Evolutionary conservation across 2,888 invertebrate genomes (phyloP), one percentile per base, ranked within the genome.

Genomic region (Nemotelus nigrinus): DNA sequence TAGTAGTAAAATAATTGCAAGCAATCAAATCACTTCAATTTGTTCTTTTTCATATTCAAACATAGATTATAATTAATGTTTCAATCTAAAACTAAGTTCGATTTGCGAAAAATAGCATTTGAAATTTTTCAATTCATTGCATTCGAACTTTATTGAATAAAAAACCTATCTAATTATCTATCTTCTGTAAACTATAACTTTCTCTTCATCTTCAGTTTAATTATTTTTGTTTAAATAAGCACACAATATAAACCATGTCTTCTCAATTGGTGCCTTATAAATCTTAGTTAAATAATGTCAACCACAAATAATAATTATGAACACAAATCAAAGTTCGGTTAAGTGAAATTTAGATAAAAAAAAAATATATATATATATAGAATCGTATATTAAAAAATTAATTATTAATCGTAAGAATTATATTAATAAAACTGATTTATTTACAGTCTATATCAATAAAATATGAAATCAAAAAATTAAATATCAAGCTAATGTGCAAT

Each of bases 401-500:
- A 25, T 25, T 25, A 25, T 25, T 25, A 25, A 25, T 25, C 25
- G 0, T 25, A 25, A 25, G 25, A 25, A 25, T 25, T 25, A 25
- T 25, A 25, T 25, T 25, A 25, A 25, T 25, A 50, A 63, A 41
- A 63, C 43, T 41, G 4, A 63, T 6, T 41, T 39, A 63, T 25
- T 63, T 58, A 63, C 44, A 63, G 7, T 43, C 6, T 63, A 63
- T 10, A 10, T 58, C 4, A 58, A 58, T n/a, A 10, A 25, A 65
- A 65, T 8, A 25, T 25, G 6, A 63, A 63, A 63, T 43, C 44
- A 63, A 63, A 63, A 39, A 65, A 65, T 44, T 39, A 63, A 63
- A 63, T 41, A 45, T 68, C 44, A 70, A 55, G 55, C 25, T 70
- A 50, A 70, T 70, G 70, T 70, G 70, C 70, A 70, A 70, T 70